Percentiles rank a stretch among this genome's conserved stretches.
Evolutionary conservation across 2,797 vertebrate genomes (phyloP).

Genomic region (Sciaenops ocellatus): DNA sequence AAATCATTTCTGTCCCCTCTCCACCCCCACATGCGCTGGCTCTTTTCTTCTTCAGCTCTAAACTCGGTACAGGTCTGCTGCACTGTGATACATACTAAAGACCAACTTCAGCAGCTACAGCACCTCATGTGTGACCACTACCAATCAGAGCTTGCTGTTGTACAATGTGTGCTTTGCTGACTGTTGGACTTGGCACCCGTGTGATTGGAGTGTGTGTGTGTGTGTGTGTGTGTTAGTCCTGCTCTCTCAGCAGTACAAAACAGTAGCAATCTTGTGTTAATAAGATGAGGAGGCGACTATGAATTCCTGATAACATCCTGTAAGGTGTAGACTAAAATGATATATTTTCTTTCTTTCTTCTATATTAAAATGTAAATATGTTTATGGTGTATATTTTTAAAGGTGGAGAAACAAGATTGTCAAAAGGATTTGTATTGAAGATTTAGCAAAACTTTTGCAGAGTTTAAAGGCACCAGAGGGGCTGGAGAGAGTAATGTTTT

Average conservation of each 20-base stretch:
- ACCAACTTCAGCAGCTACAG: slow-evolving; percentile 68
- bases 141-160: slow-evolving; percentile 71
- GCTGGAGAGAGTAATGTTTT: neutral
- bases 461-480: neutral
- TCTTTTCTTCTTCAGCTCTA: slow-evolving; percentile 52
- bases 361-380: slow-evolving; percentile 6
- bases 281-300: slow-evolving; percentile 23
- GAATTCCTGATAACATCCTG: slow-evolving; percentile 15
- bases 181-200: slow-evolving; percentile 55
- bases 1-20: slow-evolving; percentile 47
- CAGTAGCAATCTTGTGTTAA: slow-evolving; percentile 44
- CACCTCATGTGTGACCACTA: slow-evolving; percentile 75
- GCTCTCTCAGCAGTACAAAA: slow-evolving; percentile 62
- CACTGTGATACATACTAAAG: slow-evolving; percentile 78
- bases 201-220: slow-evolving; percentile 43
- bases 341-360: slow-evolving; percentile 12
- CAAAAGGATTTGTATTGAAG: neutral
- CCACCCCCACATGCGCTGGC: slow-evolving; percentile 26
- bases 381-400: neutral
- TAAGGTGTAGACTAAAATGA: slow-evolving; percentile 18
- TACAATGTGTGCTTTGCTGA: slow-evolving; percentile 71
- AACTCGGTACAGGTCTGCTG: slow-evolving; percentile 67
- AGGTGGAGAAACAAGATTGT: neutral
- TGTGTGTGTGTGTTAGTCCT: slow-evolving; percentile 9
- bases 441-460: neutral